Evolutionary conservation across 92 coral and sea anemone species (phyloP).

Genomic region (Heliopora coerulea): DNA sequence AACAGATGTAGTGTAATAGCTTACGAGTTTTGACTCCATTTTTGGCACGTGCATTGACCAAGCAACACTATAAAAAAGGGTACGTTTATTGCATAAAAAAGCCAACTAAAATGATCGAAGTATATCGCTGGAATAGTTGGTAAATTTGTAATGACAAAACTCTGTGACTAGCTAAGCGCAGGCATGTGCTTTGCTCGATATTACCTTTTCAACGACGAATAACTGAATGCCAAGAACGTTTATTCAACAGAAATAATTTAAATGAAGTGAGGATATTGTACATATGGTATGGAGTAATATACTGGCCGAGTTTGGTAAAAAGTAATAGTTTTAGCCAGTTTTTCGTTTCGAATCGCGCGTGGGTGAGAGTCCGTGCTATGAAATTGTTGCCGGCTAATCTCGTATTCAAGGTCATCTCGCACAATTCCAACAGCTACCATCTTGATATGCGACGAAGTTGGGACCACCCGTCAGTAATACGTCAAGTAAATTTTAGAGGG

Average conservation of each 20-base stretch:
- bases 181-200: not conserved
- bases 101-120: not conserved
- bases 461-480: too few relatives aligned
- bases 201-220: not conserved
- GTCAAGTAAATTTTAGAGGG: too few relatives aligned
- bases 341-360: too few relatives aligned
- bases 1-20: not conserved
- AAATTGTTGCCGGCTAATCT: too few relatives aligned
- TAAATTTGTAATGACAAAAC: not conserved
- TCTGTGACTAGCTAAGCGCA: not conserved
- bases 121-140: not conserved
- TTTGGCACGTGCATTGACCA: not conserved
- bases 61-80: not conserved
- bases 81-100: not conserved
- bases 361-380: too few relatives aligned
- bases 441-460: too few relatives aligned
- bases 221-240: not conserved
- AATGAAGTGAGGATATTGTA: not conserved
- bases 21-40: not conserved
- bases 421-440: too few relatives aligned
- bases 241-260: constrained; percentile 9
- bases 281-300: not conserved
- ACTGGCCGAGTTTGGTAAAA: constrained; percentile 3
- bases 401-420: too few relatives aligned
- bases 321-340: not conserved